These are phyloP conservation scores for Wiebesia pumilae DNA, from an alignment of 1,140 invertebrate species.

Conservation along the genomic window DNA sequence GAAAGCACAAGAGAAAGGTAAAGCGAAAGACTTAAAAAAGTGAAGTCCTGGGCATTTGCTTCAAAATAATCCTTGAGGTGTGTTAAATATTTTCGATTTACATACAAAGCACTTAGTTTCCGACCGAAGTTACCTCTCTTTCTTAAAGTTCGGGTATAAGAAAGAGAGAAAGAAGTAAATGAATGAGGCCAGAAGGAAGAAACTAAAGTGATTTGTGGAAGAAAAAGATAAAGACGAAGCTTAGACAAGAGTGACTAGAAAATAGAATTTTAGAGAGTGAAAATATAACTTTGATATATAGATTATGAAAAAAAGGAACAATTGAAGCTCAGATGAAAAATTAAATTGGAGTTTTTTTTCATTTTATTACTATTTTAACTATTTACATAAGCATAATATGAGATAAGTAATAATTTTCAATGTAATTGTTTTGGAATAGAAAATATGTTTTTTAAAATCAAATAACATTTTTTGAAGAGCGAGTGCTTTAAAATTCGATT, in stretches of 20 bases:
- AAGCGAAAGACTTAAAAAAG: neutral
- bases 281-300: neutral
- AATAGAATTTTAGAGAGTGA: neutral
- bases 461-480: neutral
- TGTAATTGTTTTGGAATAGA: no score
- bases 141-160: neutral
- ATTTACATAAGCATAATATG: neutral
- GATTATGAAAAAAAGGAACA: neutral
- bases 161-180: neutral
- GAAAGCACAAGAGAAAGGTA: neutral
- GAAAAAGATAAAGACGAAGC: neutral
- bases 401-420: neutral
- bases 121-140: slow-evolving; percentile 39
- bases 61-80: slow-evolving; percentile 65
- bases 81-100: slow-evolving; percentile 67
- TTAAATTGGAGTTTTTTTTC: neutral
- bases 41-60: slow-evolving; percentile 60
- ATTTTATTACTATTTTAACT: neutral
- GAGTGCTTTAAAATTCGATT: no score
- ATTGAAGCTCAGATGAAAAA: neutral
- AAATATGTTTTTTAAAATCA: no score
- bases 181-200: neutral
- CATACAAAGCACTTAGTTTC: slow-evolving; percentile 64
- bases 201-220: neutral
- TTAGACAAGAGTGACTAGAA: neutral